Evolutionary conservation across 2,888 invertebrate genomes (phyloP).

Genomic region (Drosophila algonquin): DNA sequence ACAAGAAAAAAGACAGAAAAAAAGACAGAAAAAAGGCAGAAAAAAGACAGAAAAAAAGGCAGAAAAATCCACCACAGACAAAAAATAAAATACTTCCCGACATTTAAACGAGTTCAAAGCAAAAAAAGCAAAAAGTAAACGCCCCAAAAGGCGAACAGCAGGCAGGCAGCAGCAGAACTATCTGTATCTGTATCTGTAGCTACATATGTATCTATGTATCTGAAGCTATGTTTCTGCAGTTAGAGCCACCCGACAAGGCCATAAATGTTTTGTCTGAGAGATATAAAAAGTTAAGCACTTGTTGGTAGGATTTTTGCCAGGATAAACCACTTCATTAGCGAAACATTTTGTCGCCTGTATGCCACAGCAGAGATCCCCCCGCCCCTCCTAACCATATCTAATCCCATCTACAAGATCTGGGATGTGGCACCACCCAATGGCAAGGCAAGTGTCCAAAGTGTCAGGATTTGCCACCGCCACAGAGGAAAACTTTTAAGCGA

Average conservation of each 20-base stretch:
- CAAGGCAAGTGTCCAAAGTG: conserved; percentile 55
- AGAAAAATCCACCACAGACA: conserved; percentile 17
- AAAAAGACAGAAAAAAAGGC: neutral
- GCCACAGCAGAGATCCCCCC: neutral
- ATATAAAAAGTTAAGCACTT: conserved; percentile 34
- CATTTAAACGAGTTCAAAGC: conserved; percentile 54
- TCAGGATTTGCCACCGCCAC: conserved; percentile 44
- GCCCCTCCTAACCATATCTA: conserved; percentile 1
- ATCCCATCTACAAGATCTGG: conserved; percentile 20
- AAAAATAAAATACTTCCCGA: conserved; percentile 21
- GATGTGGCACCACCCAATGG: conserved; percentile 37
- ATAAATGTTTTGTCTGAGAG: conserved; percentile 52
- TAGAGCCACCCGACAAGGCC: conserved; percentile 59
- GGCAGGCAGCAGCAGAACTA: conserved; percentile 8
- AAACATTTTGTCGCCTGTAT: conserved; percentile 37
- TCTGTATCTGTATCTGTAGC: conserved; percentile 25
- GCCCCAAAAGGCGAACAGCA: conserved; percentile 56
- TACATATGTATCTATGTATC: conserved; percentile 28
- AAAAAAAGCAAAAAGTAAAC: conserved; percentile 50
- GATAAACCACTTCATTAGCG: neutral
- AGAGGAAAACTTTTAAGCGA: conserved; percentile 14
- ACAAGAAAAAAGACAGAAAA: neutral
- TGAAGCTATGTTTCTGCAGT: conserved; percentile 18
- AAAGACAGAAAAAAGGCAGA: neutral
- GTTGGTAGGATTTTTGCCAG: conserved; percentile 6